Base-by-base conservation (phyloP, 2,113 vertebrate genomes). In the Chaetodon trifascialis region DNA sequence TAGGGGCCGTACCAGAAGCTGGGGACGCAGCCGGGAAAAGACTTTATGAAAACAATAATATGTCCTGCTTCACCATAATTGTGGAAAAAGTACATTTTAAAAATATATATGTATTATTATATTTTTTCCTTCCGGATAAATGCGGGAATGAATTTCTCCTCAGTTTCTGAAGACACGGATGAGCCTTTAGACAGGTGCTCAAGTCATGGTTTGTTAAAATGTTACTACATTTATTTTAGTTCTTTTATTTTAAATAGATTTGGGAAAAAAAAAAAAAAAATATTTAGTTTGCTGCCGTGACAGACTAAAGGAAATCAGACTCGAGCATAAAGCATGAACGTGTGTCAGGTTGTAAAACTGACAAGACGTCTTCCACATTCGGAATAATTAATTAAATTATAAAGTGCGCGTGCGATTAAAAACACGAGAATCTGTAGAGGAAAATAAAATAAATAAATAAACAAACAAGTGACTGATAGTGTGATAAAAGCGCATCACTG, bases 1-100 rank as follows among this genome's bases (percentile, higher is more conserved):
- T 93, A 96, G 95, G 90, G 93, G 95, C 93, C 95, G 94, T 93
- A 84, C 87, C 91, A 90, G 89, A 83, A 93, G 81, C 88, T 88
- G 73, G 12, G 80, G 75, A 89, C 62, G 68, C 11, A 68, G 51
- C 51, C 47, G 38, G 23, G 62, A 56, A 76, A 71, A 78, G n/a
- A 55, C n/a, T 63, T 73, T 8, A 70, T 71, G 25, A 40, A 76
- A 70, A 64, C 42, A 81, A n/a, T n/a, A 49, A 66, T 12, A 66
- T 60, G n/a, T 36, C 11, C 19, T 6, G 42, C 8, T 12, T 60
- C 14, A 30, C 68, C 21, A 78, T 60, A 42, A 77, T n/a, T 73
- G 7, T 25, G 2, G 2, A 42, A 63, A 58, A 23, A 25, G 62
- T 21, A 8, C 0, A 59, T 25, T 4, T 11, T 15, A 11, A 1